phyloP scores from a whole-genome alignment of 2,113 vertebrate genomes.

The Cephalopterus ornatus region DNA sequence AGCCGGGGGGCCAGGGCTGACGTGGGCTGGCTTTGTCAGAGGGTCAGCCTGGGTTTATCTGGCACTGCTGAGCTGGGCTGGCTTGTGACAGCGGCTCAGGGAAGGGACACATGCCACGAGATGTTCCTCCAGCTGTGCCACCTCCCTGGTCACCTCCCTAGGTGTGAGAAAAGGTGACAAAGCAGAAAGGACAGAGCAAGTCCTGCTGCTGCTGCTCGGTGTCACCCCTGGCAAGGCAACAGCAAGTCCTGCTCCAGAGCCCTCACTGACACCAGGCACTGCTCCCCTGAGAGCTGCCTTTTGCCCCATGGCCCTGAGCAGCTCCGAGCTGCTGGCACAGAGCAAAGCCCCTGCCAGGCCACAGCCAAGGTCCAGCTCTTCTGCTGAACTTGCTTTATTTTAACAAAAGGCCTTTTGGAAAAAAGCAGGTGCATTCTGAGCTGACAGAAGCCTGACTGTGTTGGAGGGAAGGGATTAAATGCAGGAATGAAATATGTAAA shows the following conservation, averaged over 20 bases:
- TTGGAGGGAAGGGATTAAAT: not conserved
- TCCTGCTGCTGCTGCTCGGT: rapidly evolving
- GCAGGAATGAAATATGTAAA: not conserved
- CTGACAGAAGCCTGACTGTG: not conserved
- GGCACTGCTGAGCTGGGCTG: not conserved
- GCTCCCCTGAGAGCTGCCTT: not conserved
- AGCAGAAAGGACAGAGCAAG: not conserved
- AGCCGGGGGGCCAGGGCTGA: not conserved
- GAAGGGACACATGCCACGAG: not conserved
- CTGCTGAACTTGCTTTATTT: not conserved
- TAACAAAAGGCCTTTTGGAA: not conserved
- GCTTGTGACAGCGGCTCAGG: not conserved
- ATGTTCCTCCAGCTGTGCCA: not conserved
- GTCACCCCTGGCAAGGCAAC: not conserved
- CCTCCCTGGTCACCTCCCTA: not conserved
- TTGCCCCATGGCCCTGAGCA: not conserved
- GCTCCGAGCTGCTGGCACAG: not conserved
- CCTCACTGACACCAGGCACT: rapidly evolving
- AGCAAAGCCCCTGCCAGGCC: not conserved
- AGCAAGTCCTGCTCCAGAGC: not conserved
- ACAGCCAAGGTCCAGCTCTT: not conserved
- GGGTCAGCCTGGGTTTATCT: not conserved
- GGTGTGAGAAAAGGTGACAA: not conserved
- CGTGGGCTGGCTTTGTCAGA: not conserved
- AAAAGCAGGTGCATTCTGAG: not conserved